phyloP scores from a whole-genome alignment of 2,113 vertebrate species.

The Tragulus kanchil region DNA sequence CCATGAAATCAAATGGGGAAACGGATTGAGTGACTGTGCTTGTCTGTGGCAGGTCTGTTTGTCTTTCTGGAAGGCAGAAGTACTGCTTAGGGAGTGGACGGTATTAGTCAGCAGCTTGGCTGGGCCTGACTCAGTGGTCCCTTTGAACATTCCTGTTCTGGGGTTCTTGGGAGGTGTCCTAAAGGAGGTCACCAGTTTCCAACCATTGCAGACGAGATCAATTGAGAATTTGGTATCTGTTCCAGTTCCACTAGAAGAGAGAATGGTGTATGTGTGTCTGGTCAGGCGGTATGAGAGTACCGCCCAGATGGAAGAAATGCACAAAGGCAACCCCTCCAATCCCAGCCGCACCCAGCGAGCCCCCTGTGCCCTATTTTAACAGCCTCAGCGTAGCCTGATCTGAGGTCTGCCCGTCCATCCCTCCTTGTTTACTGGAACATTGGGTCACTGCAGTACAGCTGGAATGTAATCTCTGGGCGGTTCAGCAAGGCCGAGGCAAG shows the following conservation, averaged over 20 bases:
- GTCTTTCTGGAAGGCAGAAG: conserved; percentile 27
- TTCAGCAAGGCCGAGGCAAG: conserved; percentile 1
- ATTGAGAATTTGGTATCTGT: background rate
- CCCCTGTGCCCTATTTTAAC: conserved; percentile 63
- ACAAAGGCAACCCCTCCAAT: background rate
- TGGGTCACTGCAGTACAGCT: conserved; percentile 75
- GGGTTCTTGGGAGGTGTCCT: background rate
- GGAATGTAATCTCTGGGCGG: conserved; percentile 59
- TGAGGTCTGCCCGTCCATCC: conserved; percentile 60
- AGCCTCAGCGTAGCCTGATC: conserved; percentile 67
- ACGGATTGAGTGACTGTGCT: background rate
- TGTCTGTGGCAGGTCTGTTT: background rate
- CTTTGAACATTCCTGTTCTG: background rate
- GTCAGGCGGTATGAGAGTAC: background rate
- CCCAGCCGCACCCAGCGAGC: background rate
- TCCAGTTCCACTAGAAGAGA: background rate
- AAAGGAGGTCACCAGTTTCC: background rate
- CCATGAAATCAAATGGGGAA: background rate
- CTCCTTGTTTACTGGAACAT: conserved; percentile 83
- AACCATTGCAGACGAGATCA: background rate
- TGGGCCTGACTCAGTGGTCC: conserved; percentile 17
- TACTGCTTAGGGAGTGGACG: background rate
- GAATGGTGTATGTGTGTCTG: background rate
- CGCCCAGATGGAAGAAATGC: background rate
- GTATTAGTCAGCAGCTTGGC: conserved; percentile 41